Evolutionary conservation across 2,888 invertebrate species (phyloP).

Genomic region (Acrobasis consociella): DNA sequence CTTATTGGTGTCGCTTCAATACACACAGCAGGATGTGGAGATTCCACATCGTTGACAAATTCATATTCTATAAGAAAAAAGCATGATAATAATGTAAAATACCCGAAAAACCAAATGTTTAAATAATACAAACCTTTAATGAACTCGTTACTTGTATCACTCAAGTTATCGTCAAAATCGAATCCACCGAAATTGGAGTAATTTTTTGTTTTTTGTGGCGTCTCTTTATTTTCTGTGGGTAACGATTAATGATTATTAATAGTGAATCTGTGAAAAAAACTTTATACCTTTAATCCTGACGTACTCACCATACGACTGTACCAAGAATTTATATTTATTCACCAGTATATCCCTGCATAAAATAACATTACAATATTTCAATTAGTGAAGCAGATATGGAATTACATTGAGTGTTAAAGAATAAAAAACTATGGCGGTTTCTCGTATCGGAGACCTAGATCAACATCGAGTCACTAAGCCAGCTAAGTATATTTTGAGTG

Average conservation of each 20-base stretch:
- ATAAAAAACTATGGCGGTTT: too few relatives aligned
- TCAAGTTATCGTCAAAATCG: conserved; percentile 39
- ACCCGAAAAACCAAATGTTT: neutral
- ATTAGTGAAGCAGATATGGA: neutral
- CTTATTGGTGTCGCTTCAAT: neutral
- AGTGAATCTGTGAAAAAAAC: too few relatives aligned
- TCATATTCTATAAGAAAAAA: conserved; percentile 38
- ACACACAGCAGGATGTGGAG: conserved; percentile 33
- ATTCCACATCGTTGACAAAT: conserved; percentile 32
- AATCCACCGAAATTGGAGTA: conserved; percentile 26
- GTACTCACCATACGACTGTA: conserved; percentile 4
- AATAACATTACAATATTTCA: neutral
- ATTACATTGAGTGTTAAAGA: neutral
- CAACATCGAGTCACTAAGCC: too few relatives aligned
- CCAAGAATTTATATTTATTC: conserved; percentile 1
- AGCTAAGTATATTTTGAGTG: too few relatives aligned
- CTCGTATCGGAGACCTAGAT: too few relatives aligned
- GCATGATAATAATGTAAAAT: neutral
- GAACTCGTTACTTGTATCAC: conserved; percentile 41
- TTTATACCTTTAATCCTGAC: neutral
- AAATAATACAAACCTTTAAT: conserved; percentile 36
- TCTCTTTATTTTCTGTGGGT: conserved; percentile 41
- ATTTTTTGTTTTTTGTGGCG: conserved; percentile 21
- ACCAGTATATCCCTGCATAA: conserved; percentile 14
- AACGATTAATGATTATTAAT: conserved; percentile 3